A percentile compares a stretch with the other conserved stretches of the same genome.
Evolutionary conservation across 2,797 vertebrate genomes (phyloP).

Genomic region (Ficedula albicollis): DNA sequence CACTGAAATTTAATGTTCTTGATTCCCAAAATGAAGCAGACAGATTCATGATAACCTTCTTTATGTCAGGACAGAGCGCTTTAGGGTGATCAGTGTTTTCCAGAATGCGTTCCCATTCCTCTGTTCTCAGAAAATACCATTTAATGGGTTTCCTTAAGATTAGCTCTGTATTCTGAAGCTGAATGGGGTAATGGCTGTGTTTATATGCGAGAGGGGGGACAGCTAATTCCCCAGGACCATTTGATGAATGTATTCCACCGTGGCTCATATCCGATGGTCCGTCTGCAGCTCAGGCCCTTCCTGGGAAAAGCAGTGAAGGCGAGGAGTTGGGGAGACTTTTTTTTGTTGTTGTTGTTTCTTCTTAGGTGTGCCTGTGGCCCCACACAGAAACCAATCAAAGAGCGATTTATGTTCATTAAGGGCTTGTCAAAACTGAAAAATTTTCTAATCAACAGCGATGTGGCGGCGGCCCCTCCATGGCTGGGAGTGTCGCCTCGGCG

Average conservation of each 20-base stretch:
- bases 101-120: background rate
- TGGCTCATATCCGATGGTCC: background rate
- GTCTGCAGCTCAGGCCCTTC: background rate
- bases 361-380: constrained; percentile 79
- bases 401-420: constrained; percentile 86
- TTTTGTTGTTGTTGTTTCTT: background rate
- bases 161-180: background rate
- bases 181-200: background rate
- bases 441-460: constrained; percentile 83
- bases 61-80: background rate
- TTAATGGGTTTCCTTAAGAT: background rate
- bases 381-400: constrained; percentile 79
- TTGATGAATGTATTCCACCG: constrained; percentile 57
- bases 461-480: constrained; percentile 75
- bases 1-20: background rate
- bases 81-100: background rate
- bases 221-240: constrained; percentile 28
- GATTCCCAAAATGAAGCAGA: background rate
- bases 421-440: constrained; percentile 88
- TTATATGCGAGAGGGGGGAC: background rate
- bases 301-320: background rate
- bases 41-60: background rate
- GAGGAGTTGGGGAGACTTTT: background rate
- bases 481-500: constrained; percentile 77
- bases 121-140: background rate